These are phyloP conservation scores for Quadroppia sp. DNA, from an alignment of 2,888 invertebrate genomes.

Conservation along the genomic window DNA sequence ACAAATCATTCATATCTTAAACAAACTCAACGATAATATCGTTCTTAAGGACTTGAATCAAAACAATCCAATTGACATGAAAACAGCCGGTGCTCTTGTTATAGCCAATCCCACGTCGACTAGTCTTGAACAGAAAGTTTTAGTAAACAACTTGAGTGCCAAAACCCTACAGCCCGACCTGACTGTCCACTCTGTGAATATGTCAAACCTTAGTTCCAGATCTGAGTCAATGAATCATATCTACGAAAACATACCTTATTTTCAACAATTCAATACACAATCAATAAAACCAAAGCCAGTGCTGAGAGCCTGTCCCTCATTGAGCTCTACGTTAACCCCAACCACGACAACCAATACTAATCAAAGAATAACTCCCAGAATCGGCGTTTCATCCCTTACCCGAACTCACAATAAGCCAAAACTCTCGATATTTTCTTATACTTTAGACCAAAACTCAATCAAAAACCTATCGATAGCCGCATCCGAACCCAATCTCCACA, in stretches of 20 bases:
- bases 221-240: slow-evolving; percentile 30
- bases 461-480: background rate
- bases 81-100: background rate
- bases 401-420: slow-evolving; percentile 43
- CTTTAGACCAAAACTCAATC: background rate
- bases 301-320: slow-evolving; percentile 7
- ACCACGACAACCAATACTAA: slow-evolving; percentile 4
- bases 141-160: background rate
- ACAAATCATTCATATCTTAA: slow-evolving; percentile 1
- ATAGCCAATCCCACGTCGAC: background rate
- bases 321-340: background rate
- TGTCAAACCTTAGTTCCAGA: slow-evolving; percentile 3
- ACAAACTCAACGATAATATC: no score
- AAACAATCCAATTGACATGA: background rate
- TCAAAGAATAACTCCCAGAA: slow-evolving; percentile 42
- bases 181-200: background rate
- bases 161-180: slow-evolving; percentile 8
- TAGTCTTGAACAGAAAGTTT: background rate
- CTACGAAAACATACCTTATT: slow-evolving; percentile 31
- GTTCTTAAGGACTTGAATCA: no score
- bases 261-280: background rate
- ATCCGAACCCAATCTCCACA: slow-evolving; percentile 15
- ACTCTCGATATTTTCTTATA: background rate
- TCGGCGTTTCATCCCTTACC: slow-evolving; percentile 46
- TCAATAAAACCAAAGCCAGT: background rate